These are phyloP conservation scores for Euphonia xanthogaster DNA, from an alignment of 2,797 vertebrate genomes.

Conservation along the genomic window DNA sequence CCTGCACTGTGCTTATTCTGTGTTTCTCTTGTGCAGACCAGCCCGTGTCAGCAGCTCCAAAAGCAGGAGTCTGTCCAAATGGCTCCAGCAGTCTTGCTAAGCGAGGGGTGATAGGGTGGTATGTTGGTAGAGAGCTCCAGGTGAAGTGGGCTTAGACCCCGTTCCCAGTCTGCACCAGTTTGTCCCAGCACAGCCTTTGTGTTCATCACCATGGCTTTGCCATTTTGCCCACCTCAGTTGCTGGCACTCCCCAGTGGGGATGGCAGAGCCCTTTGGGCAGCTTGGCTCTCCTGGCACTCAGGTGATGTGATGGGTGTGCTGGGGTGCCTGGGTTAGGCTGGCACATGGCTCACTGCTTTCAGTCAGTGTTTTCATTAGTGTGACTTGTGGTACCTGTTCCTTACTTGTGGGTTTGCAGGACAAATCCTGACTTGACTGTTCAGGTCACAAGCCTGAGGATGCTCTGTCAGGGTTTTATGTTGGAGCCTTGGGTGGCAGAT, in stretches of 20 bases:
- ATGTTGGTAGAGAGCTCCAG: not conserved
- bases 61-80: not conserved
- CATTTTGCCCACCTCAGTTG: not conserved
- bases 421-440: not conserved
- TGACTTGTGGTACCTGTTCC: not conserved
- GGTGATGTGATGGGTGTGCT: accelerated
- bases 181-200: not conserved
- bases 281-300: not conserved
- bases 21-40: not conserved
- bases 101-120: accelerated
- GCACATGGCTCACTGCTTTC: not conserved
- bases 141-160: not conserved
- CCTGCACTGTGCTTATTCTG: accelerated
- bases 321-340: not conserved
- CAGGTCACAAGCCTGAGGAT: not conserved
- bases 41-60: not conserved
- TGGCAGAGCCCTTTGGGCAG: not conserved
- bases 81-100: not conserved
- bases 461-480: not conserved
- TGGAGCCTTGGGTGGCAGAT: not conserved
- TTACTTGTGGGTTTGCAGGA: not conserved
- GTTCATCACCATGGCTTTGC: accelerated
- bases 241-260: not conserved
- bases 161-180: not conserved
- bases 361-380: not conserved